phyloP scores from a whole-genome alignment of 2,888 invertebrate genomes.

The Agriopis marginaria region DNA sequence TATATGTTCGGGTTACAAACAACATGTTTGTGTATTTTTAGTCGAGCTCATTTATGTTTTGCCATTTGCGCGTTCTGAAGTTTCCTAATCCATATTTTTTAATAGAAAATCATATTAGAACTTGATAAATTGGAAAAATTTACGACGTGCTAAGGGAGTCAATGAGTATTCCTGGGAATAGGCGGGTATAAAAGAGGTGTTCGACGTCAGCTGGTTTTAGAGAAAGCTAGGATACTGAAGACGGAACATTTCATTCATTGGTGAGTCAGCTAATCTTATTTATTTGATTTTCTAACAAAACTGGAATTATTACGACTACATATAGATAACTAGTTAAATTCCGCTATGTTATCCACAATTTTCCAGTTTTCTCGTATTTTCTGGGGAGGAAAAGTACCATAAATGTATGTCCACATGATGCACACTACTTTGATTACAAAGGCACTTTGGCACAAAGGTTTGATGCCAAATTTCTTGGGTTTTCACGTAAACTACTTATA shows the following conservation, averaged over 20 bases:
- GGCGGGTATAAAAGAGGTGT: constrained; percentile 38
- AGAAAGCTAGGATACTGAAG: constrained; percentile 7
- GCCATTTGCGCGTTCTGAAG: constrained; percentile 36
- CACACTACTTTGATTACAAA: no score
- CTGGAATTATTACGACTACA: neutral
- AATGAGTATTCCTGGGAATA: constrained; percentile 15
- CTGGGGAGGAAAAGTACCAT: no score
- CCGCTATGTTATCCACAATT: no score
- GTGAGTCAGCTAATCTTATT: constrained; percentile 17
- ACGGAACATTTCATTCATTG: constrained; percentile 10
- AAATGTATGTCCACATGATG: no score
- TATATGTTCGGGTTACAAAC: constrained; percentile 59
- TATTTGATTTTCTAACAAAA: neutral
- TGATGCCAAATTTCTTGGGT: no score
- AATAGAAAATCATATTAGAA: constrained; percentile 18
- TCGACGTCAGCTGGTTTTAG: constrained; percentile 18
- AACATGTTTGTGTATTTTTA: constrained; percentile 64
- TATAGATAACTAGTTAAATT: neutral
- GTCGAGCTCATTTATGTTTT: constrained; percentile 54
- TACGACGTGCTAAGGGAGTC: constrained; percentile 33
- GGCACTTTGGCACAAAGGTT: no score
- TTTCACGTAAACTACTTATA: no score
- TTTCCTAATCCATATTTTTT: constrained; percentile 40
- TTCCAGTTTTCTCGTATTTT: no score
- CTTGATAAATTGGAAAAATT: constrained; percentile 49